Base-by-base conservation (phyloP, 2,888 invertebrate species). In the Trimorus sp. region DNA sequence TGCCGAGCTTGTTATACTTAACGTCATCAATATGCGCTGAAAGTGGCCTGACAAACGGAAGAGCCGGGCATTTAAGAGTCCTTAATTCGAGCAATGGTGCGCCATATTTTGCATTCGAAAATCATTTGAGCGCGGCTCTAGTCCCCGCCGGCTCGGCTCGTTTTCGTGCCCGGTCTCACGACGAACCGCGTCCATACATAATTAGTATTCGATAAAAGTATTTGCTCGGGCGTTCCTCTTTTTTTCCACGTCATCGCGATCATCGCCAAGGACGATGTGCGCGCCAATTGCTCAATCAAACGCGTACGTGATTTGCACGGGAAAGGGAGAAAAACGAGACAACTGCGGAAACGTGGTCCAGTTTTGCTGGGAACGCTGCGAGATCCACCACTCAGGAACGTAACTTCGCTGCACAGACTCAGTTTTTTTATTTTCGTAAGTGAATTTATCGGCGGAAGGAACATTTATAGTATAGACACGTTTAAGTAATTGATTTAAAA, bases 1-100 rank as follows among this genome's bases (percentile, higher is more conserved):
- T 60, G 63, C 70, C 65, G 63, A 63, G 70, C 66, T 80, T 76
- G 76, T 66, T 76, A 70, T 63, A 40, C 60, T 81, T 73, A 63
- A 60, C 37, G 38, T 81, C 71, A 71, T 81, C 75, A 76, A 76
- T 81, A 76, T 73, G 71, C 66, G 42, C 68, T 70, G 69, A 63
- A 71, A 81, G 81, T 76, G 76, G 76, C 75, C 76, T 76, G 81
- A 81, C 75, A 69, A 81, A 81, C 75, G 81, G 76, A 66, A 73
- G 76, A 70, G 75, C 71, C 54, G 54, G 66, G 75, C 60, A 68
- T 75, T 79, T 75, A 79, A 79, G 65, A 79, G 68, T 26, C 68
- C 68, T 74, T 70, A 76, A 76, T 76, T 65, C 81, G 81, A 40
- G 56, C 66, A 71, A 62, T 62, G 68, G 54, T 79, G 65, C 60